phyloP scores from a whole-genome alignment of 2,888 invertebrate species.

The Deroplatys truncata region DNA sequence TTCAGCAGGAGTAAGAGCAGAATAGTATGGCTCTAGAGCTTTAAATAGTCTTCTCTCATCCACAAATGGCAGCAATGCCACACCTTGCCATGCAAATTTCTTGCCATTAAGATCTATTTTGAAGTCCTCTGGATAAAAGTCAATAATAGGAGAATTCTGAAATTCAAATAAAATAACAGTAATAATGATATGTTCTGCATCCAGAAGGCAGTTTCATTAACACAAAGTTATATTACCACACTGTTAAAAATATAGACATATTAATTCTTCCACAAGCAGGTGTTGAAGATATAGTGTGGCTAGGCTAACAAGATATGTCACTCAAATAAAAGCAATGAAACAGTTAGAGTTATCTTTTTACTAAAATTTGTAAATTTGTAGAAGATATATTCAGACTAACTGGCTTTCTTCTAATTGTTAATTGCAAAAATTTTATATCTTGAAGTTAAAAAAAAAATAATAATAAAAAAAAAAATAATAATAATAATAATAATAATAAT shows the following conservation, averaged over 20 bases:
- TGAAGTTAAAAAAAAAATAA: too few species aligned
- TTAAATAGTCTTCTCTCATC: constrained; percentile 86
- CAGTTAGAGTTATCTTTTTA: too few species aligned
- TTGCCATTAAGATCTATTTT: constrained; percentile 95
- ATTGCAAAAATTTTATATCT: too few species aligned
- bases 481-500: too few species aligned
- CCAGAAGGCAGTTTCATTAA: background rate
- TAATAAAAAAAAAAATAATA: too few species aligned
- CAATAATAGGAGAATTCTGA: constrained; percentile 90
- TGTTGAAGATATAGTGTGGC: too few species aligned
- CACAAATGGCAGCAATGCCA: constrained; percentile 95
- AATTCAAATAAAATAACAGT: constrained; percentile 33
- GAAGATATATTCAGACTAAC: too few species aligned
- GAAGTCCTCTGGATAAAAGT: constrained; percentile 95
- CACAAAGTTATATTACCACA: background rate
- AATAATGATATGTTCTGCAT: background rate
- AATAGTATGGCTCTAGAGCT: constrained; percentile 77
- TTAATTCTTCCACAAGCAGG: too few species aligned
- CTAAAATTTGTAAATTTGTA: too few species aligned
- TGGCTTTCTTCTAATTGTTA: too few species aligned
- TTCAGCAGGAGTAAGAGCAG: constrained; percentile 76
- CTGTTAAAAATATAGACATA: background rate
- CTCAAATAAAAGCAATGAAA: too few species aligned
- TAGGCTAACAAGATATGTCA: too few species aligned
- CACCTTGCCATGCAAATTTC: constrained; percentile 99